Base-by-base conservation (phyloP, 2,113 vertebrate genomes). In the Elanoides forficatus region DNA sequence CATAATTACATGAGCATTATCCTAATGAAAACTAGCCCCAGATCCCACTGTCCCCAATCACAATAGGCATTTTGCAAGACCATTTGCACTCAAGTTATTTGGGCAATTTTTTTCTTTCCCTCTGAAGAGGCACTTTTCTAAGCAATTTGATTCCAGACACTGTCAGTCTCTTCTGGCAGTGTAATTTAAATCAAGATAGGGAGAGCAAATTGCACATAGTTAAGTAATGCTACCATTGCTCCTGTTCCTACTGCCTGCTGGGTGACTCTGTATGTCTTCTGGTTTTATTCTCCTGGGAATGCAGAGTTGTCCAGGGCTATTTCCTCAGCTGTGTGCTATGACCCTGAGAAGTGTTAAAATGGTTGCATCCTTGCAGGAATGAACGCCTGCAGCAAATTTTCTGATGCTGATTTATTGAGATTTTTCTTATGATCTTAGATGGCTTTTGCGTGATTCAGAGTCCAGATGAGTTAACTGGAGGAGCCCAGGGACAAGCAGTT, bases 161-260 rank as follows among this genome's bases (percentile, higher is more conserved):
- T 93, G 89, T 94, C 97, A 97, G 78, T 95, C 95, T 96, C 78
- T 96, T 91, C 94, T 97, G 84, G 94, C 93, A 90, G 91, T 88
- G 91, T 88, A 97, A 95, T 97, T 96, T 95, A 94, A 96, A 97
- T 97, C 95, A 97, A 96, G 94, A 95, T 59, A 62, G 75, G 53
- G 89, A 96, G 96, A 95, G 78, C 84, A 97, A 97, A 97, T 96
- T 95, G 96, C 93, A 93, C 86, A 47, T 47, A 88, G 87, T 96
- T 94, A 90, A 96, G 87, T 95, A 95, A 93, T 80, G 89, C 84
- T 96, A 47, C 89, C 94, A 59, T 53, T 79, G 90, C 86, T 91
- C 34, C 86, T 82, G 45, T 85, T 85, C 86, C 91, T 86, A 13
- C 62, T 95, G 84, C 96, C 94, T 95, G 81, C 93, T 93, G 94